Evolutionary conservation across 2,888 invertebrate genomes (phyloP).

Genomic region (Bombylius major): DNA sequence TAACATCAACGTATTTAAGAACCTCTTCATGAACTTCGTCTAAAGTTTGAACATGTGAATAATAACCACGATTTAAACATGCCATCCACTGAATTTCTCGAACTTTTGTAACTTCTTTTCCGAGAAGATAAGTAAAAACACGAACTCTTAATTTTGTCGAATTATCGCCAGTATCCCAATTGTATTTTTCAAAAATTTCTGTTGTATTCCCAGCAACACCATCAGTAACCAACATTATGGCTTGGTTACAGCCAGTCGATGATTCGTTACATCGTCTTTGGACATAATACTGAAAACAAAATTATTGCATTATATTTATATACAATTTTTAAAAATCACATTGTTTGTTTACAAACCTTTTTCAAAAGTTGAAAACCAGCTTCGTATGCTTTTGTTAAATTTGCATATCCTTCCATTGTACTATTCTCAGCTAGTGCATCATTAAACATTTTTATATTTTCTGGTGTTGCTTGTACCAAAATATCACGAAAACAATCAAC

Average conservation of each 20-base stretch:
- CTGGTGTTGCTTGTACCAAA: constrained; percentile 78
- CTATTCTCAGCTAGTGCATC: constrained; percentile 51
- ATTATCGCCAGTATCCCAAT: constrained; percentile 48
- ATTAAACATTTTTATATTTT: constrained; percentile 65
- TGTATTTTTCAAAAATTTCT: constrained; percentile 70
- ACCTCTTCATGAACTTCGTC: constrained; percentile 96
- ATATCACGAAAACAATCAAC: constrained; percentile 74
- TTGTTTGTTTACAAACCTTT: constrained; percentile 40
- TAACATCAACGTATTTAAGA: constrained; percentile 87
- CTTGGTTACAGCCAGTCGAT: constrained; percentile 72
- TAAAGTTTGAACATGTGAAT: constrained; percentile 84
- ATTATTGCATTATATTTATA: not conserved
- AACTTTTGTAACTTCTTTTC: constrained; percentile 84
- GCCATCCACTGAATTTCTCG: constrained; percentile 89
- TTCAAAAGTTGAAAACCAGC: constrained; percentile 72
- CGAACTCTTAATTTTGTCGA: constrained; percentile 68
- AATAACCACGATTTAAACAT: constrained; percentile 89
- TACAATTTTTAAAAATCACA: too few species aligned
- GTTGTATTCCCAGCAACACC: constrained; percentile 81
- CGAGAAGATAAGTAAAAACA: constrained; percentile 91
- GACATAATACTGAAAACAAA: constrained; percentile 36
- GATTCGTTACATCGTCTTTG: constrained; percentile 42
- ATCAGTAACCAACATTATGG: constrained; percentile 94
- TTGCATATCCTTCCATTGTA: constrained; percentile 62
- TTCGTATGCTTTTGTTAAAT: constrained; percentile 68